Conservation (phyloP, 2,888 invertebrate genomes). For the Aphodius sticticus region DNA sequence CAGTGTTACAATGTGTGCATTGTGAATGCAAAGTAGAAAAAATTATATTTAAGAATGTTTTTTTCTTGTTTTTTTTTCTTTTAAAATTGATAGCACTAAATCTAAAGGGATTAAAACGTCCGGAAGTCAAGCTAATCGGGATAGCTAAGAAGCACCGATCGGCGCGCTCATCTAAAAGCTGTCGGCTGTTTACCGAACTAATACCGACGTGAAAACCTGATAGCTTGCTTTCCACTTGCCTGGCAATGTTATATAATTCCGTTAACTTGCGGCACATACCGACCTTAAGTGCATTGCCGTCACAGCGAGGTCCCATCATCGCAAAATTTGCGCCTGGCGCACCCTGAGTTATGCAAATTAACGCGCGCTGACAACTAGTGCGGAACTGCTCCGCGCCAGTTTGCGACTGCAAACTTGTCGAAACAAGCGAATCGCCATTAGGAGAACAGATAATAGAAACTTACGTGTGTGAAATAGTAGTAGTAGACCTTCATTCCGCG, state of each 20-base stretch:
- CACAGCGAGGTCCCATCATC: background rate
- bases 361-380: background rate
- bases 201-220: background rate
- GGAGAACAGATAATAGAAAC: background rate
- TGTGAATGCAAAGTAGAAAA: too few species aligned
- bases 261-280: background rate
- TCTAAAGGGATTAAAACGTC: too few species aligned
- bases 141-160: too few species aligned
- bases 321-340: background rate
- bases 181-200: background rate
- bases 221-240: background rate
- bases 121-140: too few species aligned
- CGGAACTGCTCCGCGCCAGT: background rate
- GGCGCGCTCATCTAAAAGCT: background rate
- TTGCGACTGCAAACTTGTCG: background rate
- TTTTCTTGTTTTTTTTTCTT: too few species aligned
- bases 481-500: slow-evolving; percentile 87
- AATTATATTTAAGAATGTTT: too few species aligned
- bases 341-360: background rate
- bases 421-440: background rate
- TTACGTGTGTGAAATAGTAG: slow-evolving; percentile 80
- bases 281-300: background rate
- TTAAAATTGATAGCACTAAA: too few species aligned
- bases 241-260: background rate
- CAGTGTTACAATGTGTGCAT: too few species aligned